These are phyloP conservation scores for Mesorhabditis spiculigera DNA, from an alignment of 2,888 invertebrate genomes.

Conservation along the genomic window DNA sequence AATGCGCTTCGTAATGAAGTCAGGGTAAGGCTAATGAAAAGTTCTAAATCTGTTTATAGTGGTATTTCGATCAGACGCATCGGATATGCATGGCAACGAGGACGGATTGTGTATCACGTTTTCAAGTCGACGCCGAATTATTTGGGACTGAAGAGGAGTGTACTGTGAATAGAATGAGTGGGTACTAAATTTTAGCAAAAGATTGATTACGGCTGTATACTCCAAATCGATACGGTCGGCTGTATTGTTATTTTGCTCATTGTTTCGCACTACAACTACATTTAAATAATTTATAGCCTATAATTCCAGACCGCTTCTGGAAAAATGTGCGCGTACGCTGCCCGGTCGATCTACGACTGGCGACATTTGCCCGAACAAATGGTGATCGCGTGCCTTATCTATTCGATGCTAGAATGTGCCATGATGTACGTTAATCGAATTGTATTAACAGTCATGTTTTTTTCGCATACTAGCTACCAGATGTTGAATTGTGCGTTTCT, in stretches of 20 bases:
- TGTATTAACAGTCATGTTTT: too few species aligned
- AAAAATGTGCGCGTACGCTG: slow-evolving; percentile 4
- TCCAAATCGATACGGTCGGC: too few species aligned
- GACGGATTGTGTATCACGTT: background rate
- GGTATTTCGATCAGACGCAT: background rate
- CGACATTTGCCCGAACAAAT: background rate
- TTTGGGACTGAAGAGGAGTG: slow-evolving; percentile 2
- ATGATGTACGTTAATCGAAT: background rate
- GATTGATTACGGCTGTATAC: too few species aligned
- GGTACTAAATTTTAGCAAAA: background rate
- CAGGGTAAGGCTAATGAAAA: background rate
- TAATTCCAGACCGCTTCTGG: background rate
- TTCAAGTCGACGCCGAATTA: background rate
- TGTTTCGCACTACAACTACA: too few species aligned
- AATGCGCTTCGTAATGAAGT: background rate
- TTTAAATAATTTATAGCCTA: background rate
- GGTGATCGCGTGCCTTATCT: background rate
- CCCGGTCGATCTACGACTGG: slow-evolving; percentile 3
- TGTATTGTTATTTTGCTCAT: too few species aligned
- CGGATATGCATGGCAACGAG: background rate
- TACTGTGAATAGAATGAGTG: background rate
- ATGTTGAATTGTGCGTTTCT: background rate
- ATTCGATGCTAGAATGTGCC: background rate
- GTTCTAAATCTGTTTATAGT: background rate
- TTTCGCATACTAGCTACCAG: background rate